Base-by-base conservation (phyloP, 2,888 invertebrate genomes). In the Meiosimyza platycephala region DNA sequence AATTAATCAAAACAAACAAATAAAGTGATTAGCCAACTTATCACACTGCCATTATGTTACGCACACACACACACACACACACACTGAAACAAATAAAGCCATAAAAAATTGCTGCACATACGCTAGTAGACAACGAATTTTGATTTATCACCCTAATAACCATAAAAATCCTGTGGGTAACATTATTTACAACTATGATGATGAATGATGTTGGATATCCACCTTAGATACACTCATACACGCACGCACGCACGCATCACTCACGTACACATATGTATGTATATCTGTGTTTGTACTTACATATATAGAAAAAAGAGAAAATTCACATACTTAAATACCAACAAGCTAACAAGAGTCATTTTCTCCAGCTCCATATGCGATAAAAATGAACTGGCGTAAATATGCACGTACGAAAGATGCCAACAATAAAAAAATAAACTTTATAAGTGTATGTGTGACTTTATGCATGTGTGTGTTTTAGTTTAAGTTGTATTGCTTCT, bases 121-220 rank as follows among this genome's bases (percentile, higher is more conserved):
- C 16, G 48, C 55, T 22, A 52, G 40, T 28, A 63, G 55, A 50
- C 16, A 68, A 73, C 70, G 62, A 74, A 78, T 80, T 82, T 83
- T 81, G 81, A 81, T 81, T 81, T 83, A 81, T 81, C 82, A 80
- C 83, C 83, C 78, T 81, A 82, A 83, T 81, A 81, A 82, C 78
- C 83, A 78, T 74, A 78, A 80, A 76, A 79, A 80, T 82, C 82
- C 78, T 82, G 78, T 77, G 81, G 82, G 81, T 76, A 82, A 82
- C 81, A 82, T 81, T 81, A 82, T 81, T 81, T 83, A 82, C 83
- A 82, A 81, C 82, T 82, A 82, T 75, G 79, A 82, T 81, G 82
- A 82, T 82, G 83, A 81, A 81, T 82, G 83, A 81, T 80, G 74
- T 74, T n/a, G 51, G 13, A 15, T 50, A 50, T 50, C 13, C 33